phyloP scores from a whole-genome alignment of 2,113 vertebrate genomes.

The Muscicapa adusta region DNA sequence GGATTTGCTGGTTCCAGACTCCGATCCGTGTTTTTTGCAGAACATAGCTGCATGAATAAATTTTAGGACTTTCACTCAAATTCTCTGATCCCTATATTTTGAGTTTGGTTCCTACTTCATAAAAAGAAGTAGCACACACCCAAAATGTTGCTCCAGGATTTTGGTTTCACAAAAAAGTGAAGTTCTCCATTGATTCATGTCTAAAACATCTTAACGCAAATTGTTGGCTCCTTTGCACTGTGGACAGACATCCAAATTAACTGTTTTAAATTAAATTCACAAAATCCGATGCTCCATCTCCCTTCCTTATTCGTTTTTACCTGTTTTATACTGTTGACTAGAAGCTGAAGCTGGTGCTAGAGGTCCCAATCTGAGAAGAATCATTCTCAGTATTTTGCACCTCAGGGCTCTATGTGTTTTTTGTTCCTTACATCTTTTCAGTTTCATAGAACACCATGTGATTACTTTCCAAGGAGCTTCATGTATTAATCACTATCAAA shows the following conservation, averaged over 20 bases:
- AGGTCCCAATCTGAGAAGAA: neutral
- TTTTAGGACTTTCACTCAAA: neutral
- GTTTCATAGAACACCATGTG: neutral
- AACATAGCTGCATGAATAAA: neutral
- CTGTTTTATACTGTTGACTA: neutral
- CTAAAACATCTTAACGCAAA: neutral
- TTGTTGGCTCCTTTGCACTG: accelerated
- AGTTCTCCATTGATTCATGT: neutral
- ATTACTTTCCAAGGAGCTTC: neutral
- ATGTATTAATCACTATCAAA: neutral
- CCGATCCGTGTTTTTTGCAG: neutral
- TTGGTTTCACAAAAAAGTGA: neutral
- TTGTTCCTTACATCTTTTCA: neutral
- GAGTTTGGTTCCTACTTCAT: neutral
- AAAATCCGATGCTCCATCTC: neutral
- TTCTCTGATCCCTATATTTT: neutral
- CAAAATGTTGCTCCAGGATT: neutral
- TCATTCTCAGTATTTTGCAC: neutral
- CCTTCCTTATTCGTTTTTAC: neutral
- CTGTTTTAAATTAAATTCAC: neutral
- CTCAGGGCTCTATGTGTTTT: neutral
- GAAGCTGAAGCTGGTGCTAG: neutral
- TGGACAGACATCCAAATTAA: neutral
- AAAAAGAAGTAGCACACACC: neutral
- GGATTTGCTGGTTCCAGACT: neutral